These are phyloP conservation scores for Spea hammondii DNA, from an alignment of 2,797 vertebrate genomes.

Conservation along the genomic window DNA sequence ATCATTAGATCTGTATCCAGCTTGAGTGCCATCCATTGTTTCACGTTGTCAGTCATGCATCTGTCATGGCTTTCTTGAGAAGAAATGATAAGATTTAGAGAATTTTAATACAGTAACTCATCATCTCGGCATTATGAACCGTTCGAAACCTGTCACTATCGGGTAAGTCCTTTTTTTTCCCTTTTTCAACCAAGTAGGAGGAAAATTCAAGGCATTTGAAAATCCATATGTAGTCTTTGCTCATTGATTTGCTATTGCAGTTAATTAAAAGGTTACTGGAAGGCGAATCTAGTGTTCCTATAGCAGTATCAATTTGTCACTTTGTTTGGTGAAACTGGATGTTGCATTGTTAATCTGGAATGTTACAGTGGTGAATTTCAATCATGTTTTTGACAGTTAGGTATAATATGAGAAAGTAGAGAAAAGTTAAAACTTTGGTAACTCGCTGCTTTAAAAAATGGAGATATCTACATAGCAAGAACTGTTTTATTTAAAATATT, in stretches of 20 bases:
- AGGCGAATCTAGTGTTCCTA: slow-evolving; percentile 55
- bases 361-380: slow-evolving; percentile 59
- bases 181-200: slow-evolving; percentile 43
- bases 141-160: slow-evolving; percentile 45
- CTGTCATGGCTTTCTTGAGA: slow-evolving; percentile 45
- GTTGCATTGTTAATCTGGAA: slow-evolving; percentile 61
- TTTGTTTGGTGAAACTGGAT: slow-evolving; percentile 53
- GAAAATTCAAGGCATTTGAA: slow-evolving; percentile 42
- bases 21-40: slow-evolving; percentile 51
- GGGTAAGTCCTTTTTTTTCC: slow-evolving; percentile 42
- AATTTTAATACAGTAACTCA: slow-evolving; percentile 38
- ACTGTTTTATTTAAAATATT: too few relatives aligned
- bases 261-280: slow-evolving; percentile 60
- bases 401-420: slow-evolving; percentile 18
- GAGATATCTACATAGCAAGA: background rate
- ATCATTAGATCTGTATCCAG: slow-evolving; percentile 53
- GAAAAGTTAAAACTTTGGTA: slow-evolving; percentile 9
- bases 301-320: slow-evolving; percentile 58
- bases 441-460: slow-evolving; percentile 25
- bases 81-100: slow-evolving; percentile 49
- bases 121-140: slow-evolving; percentile 47
- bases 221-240: slow-evolving; percentile 48
- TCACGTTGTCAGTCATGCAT: slow-evolving; percentile 49
- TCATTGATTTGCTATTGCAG: slow-evolving; percentile 58
- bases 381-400: slow-evolving; percentile 49